These are phyloP conservation scores for Pyrocephalus nanus DNA, from an alignment of 2,797 vertebrate species.

Conservation along the genomic window DNA sequence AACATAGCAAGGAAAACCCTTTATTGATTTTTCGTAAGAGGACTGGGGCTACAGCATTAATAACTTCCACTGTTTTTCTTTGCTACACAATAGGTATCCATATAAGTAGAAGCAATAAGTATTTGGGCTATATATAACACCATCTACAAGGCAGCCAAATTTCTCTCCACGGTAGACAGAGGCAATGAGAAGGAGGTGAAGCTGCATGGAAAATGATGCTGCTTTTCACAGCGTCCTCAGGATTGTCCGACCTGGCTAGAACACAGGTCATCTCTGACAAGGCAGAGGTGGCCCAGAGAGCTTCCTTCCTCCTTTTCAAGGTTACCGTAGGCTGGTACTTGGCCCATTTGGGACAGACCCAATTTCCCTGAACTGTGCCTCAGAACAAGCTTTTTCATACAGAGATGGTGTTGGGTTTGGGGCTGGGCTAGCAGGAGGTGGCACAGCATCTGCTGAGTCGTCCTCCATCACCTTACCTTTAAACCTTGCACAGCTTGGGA, in stretches of 20 bases:
- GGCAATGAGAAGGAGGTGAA: background rate
- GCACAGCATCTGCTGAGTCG: rapidly evolving
- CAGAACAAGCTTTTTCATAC: background rate
- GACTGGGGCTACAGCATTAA: conserved; percentile 27
- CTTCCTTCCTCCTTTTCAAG: background rate
- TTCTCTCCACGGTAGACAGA: background rate
- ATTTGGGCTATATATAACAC: background rate
- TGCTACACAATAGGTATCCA: background rate
- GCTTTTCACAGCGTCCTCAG: background rate
- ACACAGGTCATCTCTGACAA: background rate
- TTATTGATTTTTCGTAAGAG: background rate
- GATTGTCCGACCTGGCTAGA: background rate
- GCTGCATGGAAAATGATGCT: background rate
- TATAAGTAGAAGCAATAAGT: background rate
- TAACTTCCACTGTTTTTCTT: background rate
- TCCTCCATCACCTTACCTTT: background rate
- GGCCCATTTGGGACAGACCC: background rate
- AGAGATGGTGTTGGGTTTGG: background rate
- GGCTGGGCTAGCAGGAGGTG: background rate
- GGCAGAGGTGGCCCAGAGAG: background rate
- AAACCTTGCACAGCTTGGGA: background rate
- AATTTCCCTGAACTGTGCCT: background rate
- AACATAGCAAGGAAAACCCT: conserved; percentile 4
- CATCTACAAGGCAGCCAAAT: background rate
- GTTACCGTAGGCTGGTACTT: background rate